Conservation (phyloP, 1,140 invertebrate genomes). For the Holcopasites calliopsidis region DNA sequence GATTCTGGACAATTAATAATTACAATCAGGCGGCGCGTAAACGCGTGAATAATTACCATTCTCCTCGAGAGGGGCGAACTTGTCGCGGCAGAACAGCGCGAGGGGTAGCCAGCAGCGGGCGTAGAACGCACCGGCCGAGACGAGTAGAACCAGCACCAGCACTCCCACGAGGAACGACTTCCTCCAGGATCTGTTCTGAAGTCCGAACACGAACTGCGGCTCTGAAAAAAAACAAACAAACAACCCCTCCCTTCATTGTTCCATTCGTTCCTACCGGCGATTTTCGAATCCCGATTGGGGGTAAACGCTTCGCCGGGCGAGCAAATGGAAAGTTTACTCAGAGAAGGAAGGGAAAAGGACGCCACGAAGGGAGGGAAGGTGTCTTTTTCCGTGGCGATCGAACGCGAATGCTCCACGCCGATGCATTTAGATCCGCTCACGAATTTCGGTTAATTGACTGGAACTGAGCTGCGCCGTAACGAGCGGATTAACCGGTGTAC, state of each 20-base stretch:
- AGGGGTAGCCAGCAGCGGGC: conserved; percentile 74
- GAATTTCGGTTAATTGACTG: conserved; percentile 29
- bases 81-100: conserved; percentile 73
- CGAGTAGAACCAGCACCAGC: conserved; percentile 68
- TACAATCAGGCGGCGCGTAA: conserved; percentile 32
- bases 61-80: conserved; percentile 73
- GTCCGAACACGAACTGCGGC: conserved; percentile 69
- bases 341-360: too few species aligned
- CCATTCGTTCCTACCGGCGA: not conserved
- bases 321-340: too few species aligned
- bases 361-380: too few species aligned
- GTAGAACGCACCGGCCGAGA: conserved; percentile 73
- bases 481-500: conserved; percentile 19
- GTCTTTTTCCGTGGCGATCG: not conserved
- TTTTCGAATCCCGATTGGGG: too few species aligned
- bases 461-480: conserved; percentile 21
- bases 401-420: not conserved
- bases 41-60: conserved; percentile 70
- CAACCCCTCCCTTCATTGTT: not conserved
- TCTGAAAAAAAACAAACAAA: conserved; percentile 66
- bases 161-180: conserved; percentile 72
- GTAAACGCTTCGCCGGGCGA: too few species aligned
- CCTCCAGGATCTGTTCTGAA: conserved; percentile 74
- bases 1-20: conserved; percentile 40
- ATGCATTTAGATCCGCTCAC: not conserved